phyloP scores from a whole-genome alignment of 2,797 vertebrate genomes.

The Manis pentadactyla region DNA sequence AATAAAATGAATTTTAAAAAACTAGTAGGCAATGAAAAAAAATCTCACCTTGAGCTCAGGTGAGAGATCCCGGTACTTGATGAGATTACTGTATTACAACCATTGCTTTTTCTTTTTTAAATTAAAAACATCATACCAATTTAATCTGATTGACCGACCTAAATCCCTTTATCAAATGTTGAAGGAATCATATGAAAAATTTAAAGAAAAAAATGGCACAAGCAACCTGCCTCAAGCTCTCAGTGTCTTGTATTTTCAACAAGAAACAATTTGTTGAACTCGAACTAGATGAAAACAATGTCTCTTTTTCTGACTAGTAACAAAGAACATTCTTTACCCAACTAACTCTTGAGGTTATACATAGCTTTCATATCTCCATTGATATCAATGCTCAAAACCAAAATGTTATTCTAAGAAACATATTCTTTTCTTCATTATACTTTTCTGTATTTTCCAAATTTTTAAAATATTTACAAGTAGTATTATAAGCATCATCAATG shows the following conservation, averaged over 20 bases:
- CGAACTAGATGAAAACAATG: not conserved
- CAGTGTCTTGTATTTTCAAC: constrained; percentile 6
- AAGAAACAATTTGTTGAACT: constrained; percentile 34
- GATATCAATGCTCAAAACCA: constrained; percentile 12
- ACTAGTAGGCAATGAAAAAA: not conserved
- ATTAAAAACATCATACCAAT: constrained; percentile 40
- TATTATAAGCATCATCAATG: not conserved
- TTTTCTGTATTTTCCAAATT: constrained; percentile 16
- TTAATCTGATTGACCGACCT: constrained; percentile 18
- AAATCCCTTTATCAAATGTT: constrained; percentile 21
- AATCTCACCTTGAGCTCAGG: not conserved
- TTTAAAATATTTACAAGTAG: constrained; percentile 31
- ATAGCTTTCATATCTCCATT: not conserved
- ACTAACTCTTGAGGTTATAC: constrained; percentile 26
- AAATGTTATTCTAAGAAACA: constrained; percentile 46
- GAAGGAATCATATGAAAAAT: not conserved
- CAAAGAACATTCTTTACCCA: not conserved
- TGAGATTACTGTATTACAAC: constrained; percentile 16
- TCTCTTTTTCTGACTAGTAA: constrained; percentile 15
- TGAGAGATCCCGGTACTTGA: not conserved
- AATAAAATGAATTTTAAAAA: not conserved
- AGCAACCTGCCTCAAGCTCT: not conserved
- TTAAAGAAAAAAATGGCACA: not conserved
- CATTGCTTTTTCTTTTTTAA: not conserved
- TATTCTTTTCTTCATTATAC: not conserved